Conservation (phyloP, 2,113 vertebrate genomes). For the Oceanodroma tethys region DNA sequence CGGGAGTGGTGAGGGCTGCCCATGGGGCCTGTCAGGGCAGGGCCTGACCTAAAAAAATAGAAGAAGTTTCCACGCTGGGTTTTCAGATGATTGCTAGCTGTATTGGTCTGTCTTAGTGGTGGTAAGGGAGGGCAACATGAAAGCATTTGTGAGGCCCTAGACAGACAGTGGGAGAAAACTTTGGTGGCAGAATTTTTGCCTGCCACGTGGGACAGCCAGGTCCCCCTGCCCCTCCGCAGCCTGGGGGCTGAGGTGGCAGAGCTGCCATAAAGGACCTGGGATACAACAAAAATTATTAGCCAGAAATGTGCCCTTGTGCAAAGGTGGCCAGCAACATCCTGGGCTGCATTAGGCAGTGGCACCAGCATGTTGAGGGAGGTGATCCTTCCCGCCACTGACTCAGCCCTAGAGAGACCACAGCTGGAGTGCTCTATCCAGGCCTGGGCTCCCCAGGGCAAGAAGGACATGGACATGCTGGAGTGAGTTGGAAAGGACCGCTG, state of each 20-base stretch:
- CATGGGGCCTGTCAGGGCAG: background rate
- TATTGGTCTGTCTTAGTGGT: background rate
- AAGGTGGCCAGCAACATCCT: background rate
- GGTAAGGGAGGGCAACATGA: rapidly evolving
- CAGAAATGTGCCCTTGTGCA: background rate
- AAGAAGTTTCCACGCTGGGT: background rate
- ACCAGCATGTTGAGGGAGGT: background rate
- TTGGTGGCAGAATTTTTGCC: background rate
- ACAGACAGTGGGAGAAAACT: background rate
- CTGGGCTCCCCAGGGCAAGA: background rate
- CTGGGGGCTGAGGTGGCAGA: background rate
- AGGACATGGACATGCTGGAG: background rate
- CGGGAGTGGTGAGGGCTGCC: rapidly evolving
- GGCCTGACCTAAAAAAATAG: rapidly evolving
- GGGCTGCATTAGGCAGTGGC: background rate
- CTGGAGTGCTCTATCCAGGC: no score
- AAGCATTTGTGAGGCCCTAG: background rate
- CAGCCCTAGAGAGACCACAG: background rate
- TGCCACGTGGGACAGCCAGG: rapidly evolving
- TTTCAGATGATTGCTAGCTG: background rate
- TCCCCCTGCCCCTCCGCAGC: no score
- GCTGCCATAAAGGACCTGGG: background rate
- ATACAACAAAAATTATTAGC: no score
- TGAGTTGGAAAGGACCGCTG: background rate
- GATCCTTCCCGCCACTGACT: background rate